phyloP scores from a whole-genome alignment of 2,888 invertebrate species.

The Agrotis exclamationis region DNA sequence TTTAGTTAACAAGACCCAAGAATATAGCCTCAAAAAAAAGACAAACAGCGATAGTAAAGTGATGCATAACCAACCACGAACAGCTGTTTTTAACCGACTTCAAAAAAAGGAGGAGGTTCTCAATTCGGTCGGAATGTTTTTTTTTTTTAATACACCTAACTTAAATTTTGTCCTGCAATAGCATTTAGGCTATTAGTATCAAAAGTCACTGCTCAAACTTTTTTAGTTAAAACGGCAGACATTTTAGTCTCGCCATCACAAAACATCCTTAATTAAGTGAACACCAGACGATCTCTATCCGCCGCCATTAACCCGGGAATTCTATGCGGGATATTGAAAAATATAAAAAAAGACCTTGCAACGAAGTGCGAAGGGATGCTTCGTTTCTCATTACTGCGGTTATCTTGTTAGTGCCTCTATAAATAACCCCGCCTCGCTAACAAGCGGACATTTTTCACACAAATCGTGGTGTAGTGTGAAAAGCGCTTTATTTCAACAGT shows the following conservation, averaged over 20 bases:
- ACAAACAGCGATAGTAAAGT: too few relatives aligned
- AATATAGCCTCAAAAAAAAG: too few relatives aligned
- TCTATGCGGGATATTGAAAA: conserved; percentile 65
- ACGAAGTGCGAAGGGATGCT: conserved; percentile 58
- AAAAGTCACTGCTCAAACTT: not conserved
- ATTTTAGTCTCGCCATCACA: not conserved
- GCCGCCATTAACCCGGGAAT: conserved; percentile 51
- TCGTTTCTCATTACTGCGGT: conserved; percentile 69
- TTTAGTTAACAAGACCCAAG: too few relatives aligned
- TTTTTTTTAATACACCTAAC: too few relatives aligned
- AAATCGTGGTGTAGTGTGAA: conserved; percentile 62
- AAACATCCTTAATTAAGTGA: conserved; percentile 54
- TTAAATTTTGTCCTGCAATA: too few relatives aligned
- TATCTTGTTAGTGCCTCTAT: conserved; percentile 75
- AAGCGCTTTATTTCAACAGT: conserved; percentile 54
- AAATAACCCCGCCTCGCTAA: conserved; percentile 70
- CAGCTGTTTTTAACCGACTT: too few relatives aligned
- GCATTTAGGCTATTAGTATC: too few relatives aligned
- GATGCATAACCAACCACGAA: too few relatives aligned
- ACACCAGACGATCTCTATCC: conserved; percentile 38
- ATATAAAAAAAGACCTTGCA: conserved; percentile 54
- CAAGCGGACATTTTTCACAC: conserved; percentile 71
- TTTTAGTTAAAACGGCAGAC: not conserved
- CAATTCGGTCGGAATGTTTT: too few relatives aligned
- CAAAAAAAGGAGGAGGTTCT: too few relatives aligned